Conservation (phyloP, 2,888 invertebrate genomes). For the Harpalus rubripes region DNA sequence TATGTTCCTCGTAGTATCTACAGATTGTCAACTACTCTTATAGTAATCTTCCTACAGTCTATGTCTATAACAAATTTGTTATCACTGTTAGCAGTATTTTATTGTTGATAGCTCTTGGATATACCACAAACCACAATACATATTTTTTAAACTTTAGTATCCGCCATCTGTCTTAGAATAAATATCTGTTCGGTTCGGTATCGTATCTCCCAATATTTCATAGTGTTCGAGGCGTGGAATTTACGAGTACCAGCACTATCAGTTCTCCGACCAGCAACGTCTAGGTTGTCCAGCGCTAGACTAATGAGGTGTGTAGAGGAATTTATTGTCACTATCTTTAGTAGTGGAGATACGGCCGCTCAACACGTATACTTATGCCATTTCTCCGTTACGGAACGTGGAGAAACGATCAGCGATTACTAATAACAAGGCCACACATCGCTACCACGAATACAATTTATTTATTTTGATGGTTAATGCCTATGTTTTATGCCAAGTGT, state of each 20-base stretch:
- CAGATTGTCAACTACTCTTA: too few species aligned
- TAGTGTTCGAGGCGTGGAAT: constrained; percentile 55
- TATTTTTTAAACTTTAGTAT: neutral
- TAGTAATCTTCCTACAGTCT: too few species aligned
- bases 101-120: neutral
- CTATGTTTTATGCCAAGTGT: neutral
- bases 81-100: neutral
- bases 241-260: constrained; percentile 52
- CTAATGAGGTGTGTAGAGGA: constrained; percentile 63
- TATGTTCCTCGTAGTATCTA: too few species aligned
- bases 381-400: constrained; percentile 18
- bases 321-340: constrained; percentile 60
- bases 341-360: constrained; percentile 33
- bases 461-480: neutral
- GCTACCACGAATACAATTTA: constrained; percentile 10
- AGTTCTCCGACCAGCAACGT: constrained; percentile 41
- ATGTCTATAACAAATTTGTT: too few species aligned
- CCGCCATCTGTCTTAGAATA: neutral
- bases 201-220: constrained; percentile 48
- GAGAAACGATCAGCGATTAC: constrained; percentile 17
- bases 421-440: constrained; percentile 32
- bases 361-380: constrained; percentile 54
- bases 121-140: neutral
- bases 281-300: constrained; percentile 49
- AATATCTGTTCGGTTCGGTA: neutral